Percentiles rank a stretch among this genome's conserved stretches.
These are phyloP conservation scores for Halesus radiatus DNA, from an alignment of 1,140 invertebrate species.

Conservation along the genomic window DNA sequence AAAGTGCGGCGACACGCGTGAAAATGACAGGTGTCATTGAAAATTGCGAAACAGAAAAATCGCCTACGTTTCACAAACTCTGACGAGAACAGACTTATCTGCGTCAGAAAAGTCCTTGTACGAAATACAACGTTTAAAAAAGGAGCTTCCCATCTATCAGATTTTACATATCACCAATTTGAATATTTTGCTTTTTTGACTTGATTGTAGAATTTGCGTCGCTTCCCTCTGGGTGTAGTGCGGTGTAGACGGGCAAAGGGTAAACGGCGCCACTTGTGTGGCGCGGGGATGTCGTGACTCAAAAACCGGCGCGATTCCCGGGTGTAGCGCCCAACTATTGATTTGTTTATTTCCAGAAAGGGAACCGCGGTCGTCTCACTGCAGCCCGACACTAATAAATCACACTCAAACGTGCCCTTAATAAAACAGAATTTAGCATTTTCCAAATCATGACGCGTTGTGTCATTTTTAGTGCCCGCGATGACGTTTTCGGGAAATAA, in stretches of 20 bases:
- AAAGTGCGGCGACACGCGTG: conserved; percentile 1
- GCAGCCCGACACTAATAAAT: background rate
- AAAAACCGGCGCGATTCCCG: conserved; percentile 25
- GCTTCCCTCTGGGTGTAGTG: background rate
- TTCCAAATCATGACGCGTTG: background rate
- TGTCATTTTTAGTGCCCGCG: too few relatives aligned
- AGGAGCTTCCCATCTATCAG: background rate
- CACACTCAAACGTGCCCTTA: conserved; percentile 3
- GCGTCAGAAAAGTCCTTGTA: too few relatives aligned
- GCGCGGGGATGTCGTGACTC: conserved; percentile 8
- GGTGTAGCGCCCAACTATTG: conserved; percentile 31
- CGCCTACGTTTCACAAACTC: conserved; percentile 10
- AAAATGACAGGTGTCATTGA: conserved; percentile 34
- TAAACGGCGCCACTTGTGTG: background rate
- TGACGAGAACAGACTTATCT: background rate
- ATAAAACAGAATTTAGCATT: too few relatives aligned
- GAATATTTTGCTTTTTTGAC: background rate
- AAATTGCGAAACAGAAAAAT: conserved; percentile 1
- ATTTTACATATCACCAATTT: background rate
- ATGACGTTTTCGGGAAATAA: conserved; percentile 6
- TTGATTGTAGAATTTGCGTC: background rate
- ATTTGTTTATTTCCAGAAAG: conserved; percentile 35
- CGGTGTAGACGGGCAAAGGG: background rate
- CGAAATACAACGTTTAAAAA: background rate
- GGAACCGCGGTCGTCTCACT: conserved; percentile 2